Evolutionary conservation across 2,113 vertebrate genomes (phyloP).

Genomic region (Leptodactylus fuscus): DNA sequence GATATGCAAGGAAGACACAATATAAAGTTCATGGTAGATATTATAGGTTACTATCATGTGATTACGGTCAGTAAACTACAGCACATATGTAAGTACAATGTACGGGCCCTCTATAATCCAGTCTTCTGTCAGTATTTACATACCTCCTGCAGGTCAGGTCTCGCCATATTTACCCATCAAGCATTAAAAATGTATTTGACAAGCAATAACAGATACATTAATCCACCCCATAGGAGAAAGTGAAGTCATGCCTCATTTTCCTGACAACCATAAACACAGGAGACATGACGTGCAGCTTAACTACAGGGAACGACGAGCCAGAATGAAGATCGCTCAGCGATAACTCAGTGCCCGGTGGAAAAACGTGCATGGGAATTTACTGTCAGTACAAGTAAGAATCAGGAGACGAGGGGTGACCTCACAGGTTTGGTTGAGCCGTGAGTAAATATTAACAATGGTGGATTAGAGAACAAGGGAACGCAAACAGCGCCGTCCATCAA

Average conservation of each 20-base stretch:
- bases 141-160: not conserved
- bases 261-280: not conserved
- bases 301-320: too few species aligned
- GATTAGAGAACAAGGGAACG: too few species aligned
- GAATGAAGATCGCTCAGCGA: too few species aligned
- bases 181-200: not conserved
- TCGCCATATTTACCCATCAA: not conserved
- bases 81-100: not conserved
- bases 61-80: too few species aligned
- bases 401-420: not conserved
- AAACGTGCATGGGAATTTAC: not conserved
- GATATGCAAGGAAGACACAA: too few species aligned
- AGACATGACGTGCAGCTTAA: not conserved
- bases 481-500: too few species aligned
- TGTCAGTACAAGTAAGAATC: not conserved
- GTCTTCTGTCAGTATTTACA: too few species aligned
- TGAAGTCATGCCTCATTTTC: not conserved
- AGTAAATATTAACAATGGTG: too few species aligned
- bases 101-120: not conserved
- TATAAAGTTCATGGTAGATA: not conserved
- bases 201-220: too few species aligned
- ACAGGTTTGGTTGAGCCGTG: not conserved
- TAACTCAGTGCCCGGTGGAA: too few species aligned
- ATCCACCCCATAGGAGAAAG: too few species aligned
- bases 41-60: too few species aligned